A percentile compares a stretch with the other conserved stretches of the same genome.
Evolutionary conservation across 92 coral and sea anemone genomes (phyloP).

Genomic region (Palythoa grandiflora): DNA sequence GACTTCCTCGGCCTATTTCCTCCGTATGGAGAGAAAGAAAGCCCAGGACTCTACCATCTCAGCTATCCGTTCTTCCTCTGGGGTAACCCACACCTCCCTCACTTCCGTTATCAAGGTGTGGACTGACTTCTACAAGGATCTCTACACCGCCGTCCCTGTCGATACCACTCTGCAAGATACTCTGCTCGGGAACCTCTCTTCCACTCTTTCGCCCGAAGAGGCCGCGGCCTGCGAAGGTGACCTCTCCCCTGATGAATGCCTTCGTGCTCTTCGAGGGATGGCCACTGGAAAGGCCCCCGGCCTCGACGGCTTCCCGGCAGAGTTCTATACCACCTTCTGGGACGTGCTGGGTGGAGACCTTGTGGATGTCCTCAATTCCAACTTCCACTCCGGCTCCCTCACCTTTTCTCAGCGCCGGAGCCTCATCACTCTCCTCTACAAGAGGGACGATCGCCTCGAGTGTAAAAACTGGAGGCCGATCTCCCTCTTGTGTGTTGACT

Average conservation of each 20-base stretch:
- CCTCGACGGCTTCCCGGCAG: constrained; percentile 53
- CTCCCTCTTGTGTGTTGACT: background rate
- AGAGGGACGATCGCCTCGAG: background rate
- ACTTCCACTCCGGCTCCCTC: background rate
- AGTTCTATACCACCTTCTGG: constrained; percentile 50
- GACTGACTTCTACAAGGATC: constrained; percentile 12
- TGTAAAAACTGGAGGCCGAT: background rate
- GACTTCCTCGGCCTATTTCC: constrained; percentile 27
- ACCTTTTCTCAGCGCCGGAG: background rate
- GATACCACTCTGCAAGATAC: background rate
- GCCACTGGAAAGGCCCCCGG: constrained; percentile 45
- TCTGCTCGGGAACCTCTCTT: background rate
- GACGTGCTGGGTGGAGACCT: constrained; percentile 19
- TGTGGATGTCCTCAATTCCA: constrained; percentile 17
- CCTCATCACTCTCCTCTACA: background rate
- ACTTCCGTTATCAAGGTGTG: background rate
- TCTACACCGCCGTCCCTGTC: constrained; percentile 10
- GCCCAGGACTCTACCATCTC: background rate
- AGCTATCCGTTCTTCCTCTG: constrained; percentile 11
- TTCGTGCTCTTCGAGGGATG: constrained; percentile 38
- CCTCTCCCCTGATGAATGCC: constrained; percentile 44
- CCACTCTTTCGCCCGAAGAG: background rate
- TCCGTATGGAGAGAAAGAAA: constrained; percentile 8
- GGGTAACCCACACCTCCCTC: background rate
- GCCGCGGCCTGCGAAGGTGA: constrained; percentile 39